phyloP scores from a whole-genome alignment of 2,113 vertebrate species.

The Perca fluviatilis region DNA sequence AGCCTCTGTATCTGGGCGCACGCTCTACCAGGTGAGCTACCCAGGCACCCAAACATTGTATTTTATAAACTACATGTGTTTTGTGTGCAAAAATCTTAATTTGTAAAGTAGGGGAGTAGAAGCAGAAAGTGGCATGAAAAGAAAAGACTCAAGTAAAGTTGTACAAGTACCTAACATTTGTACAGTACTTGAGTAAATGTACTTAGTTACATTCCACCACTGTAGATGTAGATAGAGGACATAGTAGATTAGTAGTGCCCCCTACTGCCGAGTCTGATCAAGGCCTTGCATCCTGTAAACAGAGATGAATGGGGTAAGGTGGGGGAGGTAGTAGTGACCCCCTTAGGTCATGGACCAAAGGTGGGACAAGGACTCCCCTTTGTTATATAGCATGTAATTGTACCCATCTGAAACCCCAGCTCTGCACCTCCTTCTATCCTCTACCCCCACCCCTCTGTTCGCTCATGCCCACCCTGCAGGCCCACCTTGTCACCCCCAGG shows the following conservation, averaged over 20 bases:
- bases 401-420: constrained; percentile 68
- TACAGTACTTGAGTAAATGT: no score
- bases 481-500: constrained; percentile 71
- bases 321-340: constrained; percentile 24
- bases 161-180: no score
- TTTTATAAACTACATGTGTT: no score
- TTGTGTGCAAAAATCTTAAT: no score
- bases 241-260: constrained; percentile 43
- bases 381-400: constrained; percentile 67
- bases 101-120: no score
- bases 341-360: constrained; percentile 63
- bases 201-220: no score
- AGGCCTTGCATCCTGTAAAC: background rate
- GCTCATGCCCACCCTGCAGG: constrained; percentile 55
- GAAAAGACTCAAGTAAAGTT: no score
- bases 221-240: no score
- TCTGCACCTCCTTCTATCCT: constrained; percentile 22
- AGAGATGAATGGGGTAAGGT: constrained; percentile 33
- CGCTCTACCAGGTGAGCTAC: no score
- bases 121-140: no score
- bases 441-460: constrained; percentile 35
- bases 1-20: no score
- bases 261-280: constrained; percentile 33
- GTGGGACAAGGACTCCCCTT: constrained; percentile 70
- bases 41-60: no score